A percentile compares a stretch with the other conserved stretches of the same genome.
Evolutionary conservation across 2,113 vertebrate species (phyloP).

Genomic region (Rattus norvegicus): DNA sequence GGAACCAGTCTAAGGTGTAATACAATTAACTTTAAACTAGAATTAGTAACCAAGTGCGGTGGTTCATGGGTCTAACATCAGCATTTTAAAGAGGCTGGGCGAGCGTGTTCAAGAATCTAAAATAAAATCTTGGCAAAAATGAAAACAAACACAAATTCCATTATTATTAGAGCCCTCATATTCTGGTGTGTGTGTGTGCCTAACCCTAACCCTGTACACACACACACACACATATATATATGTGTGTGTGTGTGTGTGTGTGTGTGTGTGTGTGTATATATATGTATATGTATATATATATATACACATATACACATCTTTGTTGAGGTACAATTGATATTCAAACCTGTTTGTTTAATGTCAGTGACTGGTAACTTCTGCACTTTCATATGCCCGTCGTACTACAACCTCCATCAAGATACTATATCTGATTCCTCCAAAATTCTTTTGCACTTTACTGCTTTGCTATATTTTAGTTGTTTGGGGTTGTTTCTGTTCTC

Average conservation of each 20-base stretch:
- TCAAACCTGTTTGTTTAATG: not conserved
- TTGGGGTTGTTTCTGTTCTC: not conserved
- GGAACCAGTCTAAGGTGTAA: constrained; percentile 65
- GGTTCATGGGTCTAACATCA: not conserved
- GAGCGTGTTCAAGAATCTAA: not conserved
- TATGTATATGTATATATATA: not conserved
- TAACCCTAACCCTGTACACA: no score
- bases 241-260: not conserved
- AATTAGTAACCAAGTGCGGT: not conserved
- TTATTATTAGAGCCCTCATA: constrained; percentile 50
- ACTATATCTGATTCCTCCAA: not conserved
- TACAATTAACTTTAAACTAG: constrained; percentile 67
- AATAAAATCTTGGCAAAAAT: not conserved
- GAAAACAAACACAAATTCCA: not conserved
- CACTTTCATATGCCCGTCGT: not conserved
- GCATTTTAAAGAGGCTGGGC: not conserved
- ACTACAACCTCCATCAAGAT: not conserved
- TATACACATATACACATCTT: not conserved
- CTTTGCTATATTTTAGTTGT: not conserved
- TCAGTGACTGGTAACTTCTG: not conserved
- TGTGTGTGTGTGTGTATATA: not conserved
- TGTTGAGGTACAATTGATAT: not conserved
- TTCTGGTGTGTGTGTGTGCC: not conserved
- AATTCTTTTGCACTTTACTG: not conserved
- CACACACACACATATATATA: not conserved